Evolutionary conservation across 2,113 vertebrate species (phyloP).

Genomic region (Sclerurus mexicanus): DNA sequence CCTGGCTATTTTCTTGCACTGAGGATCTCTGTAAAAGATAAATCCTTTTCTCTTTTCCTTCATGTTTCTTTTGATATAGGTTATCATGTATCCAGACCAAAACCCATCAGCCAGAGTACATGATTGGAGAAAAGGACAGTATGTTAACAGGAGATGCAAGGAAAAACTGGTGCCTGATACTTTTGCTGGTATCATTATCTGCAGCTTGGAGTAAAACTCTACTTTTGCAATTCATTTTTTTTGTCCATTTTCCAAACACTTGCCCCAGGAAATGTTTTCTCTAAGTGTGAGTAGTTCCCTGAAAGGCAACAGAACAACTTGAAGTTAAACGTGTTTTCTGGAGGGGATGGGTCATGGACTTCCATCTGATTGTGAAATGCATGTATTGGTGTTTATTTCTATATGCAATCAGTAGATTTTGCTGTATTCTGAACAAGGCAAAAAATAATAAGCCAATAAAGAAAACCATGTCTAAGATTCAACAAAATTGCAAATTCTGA

Average conservation of each 20-base stretch:
- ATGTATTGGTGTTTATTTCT: background rate
- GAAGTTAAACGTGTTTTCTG: background rate
- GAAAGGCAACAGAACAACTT: background rate
- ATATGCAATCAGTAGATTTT: background rate
- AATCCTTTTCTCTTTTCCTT: background rate
- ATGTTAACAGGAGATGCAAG: accelerated
- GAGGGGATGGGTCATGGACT: background rate
- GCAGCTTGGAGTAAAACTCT: background rate
- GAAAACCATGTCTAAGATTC: background rate
- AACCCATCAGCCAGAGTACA: background rate
- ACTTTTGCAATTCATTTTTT: background rate
- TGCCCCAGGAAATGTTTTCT: background rate
- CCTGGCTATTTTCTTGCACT: background rate
- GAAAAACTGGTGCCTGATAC: background rate
- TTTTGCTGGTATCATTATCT: background rate
- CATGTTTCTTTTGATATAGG: background rate
- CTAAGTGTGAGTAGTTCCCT: background rate
- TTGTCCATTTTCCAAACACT: background rate
- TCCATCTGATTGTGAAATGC: background rate
- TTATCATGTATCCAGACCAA: background rate
- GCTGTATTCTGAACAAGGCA: background rate
- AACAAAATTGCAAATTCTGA: background rate
- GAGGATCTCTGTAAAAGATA: background rate
- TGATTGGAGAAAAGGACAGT: background rate
- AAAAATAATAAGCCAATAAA: background rate